A percentile compares a stretch with the other conserved stretches of the same genome.
phyloP scores from a whole-genome alignment of 2,797 vertebrate species.

The Xiphophorus birchmanni region DNA sequence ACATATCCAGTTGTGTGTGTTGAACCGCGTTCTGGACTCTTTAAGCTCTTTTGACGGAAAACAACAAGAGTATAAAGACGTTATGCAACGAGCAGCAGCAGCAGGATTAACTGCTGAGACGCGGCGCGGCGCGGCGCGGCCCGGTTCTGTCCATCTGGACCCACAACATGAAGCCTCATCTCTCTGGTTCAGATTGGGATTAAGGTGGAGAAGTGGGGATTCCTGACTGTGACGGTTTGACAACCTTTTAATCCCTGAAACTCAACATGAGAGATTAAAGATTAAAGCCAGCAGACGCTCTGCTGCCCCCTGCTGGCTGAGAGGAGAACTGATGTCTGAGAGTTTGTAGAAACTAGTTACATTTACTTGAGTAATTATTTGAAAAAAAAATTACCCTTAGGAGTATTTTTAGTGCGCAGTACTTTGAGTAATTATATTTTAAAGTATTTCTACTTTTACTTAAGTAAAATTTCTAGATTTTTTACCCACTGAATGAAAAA shows the following conservation, averaged over 20 bases:
- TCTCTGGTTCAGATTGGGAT: neutral
- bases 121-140: neutral
- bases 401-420: too few relatives aligned
- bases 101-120: conserved; percentile 42
- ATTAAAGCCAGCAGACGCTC: neutral
- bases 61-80: conserved; percentile 33
- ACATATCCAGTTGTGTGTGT: neutral
- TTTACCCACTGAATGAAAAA: too few relatives aligned
- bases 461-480: too few relatives aligned
- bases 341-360: too few relatives aligned
- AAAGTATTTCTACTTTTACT: too few relatives aligned
- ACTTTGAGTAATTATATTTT: too few relatives aligned
- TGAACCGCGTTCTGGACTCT: conserved; percentile 4
- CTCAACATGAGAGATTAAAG: conserved; percentile 10
- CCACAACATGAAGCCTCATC: neutral
- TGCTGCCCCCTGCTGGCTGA: conserved; percentile 7
- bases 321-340: too few relatives aligned
- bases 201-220: too few relatives aligned
- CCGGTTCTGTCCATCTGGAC: neutral
- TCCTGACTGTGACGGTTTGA: too few relatives aligned
- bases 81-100: conserved; percentile 37
- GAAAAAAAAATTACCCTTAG: too few relatives aligned
- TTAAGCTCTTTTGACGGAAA: conserved; percentile 23
- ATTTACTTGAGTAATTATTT: too few relatives aligned
- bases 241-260: conserved; percentile 36